A percentile compares a stretch with the other conserved stretches of the same genome.
phyloP scores from a whole-genome alignment of 2,113 vertebrate species.

The Cyprinodon tularosa region DNA sequence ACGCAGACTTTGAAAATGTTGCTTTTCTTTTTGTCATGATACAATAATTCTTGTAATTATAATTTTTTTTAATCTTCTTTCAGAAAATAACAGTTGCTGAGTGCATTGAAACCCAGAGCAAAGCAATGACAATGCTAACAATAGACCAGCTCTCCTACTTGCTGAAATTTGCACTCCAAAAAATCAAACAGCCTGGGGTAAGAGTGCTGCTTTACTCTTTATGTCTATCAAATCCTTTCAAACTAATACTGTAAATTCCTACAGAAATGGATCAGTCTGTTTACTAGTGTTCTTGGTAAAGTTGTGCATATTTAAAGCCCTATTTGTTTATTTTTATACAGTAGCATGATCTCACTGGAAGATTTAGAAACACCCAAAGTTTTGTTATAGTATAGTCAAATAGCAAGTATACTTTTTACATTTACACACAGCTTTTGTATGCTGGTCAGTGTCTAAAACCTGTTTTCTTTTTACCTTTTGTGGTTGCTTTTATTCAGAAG shows the following conservation, averaged over 20 bases:
- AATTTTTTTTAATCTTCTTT: slow-evolving; percentile 36
- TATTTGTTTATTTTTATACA: not conserved
- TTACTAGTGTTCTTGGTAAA: not conserved
- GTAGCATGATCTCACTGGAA: not conserved
- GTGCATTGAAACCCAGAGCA: slow-evolving; percentile 99
- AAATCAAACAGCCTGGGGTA: slow-evolving; percentile 99
- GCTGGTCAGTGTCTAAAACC: not conserved
- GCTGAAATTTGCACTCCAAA: slow-evolving; percentile 99
- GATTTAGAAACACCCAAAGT: not conserved
- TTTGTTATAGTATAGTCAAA: not conserved
- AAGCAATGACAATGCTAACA: slow-evolving; percentile 98
- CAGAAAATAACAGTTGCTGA: slow-evolving; percentile 99
- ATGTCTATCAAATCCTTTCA: not conserved
- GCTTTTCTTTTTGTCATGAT: not conserved
- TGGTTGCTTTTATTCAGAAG: too few relatives aligned
- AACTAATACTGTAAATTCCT: not conserved
- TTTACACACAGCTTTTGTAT: not conserved
- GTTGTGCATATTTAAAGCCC: not conserved
- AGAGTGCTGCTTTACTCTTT: slow-evolving; percentile 54
- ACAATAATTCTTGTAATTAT: not conserved
- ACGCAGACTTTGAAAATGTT: slow-evolving; percentile 1
- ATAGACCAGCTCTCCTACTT: slow-evolving; percentile 96
- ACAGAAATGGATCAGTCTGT: not conserved
- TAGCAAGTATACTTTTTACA: not conserved
- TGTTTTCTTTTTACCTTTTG: too few relatives aligned